phyloP scores from a whole-genome alignment of 2,113 vertebrate genomes.

The Strix uralensis region DNA sequence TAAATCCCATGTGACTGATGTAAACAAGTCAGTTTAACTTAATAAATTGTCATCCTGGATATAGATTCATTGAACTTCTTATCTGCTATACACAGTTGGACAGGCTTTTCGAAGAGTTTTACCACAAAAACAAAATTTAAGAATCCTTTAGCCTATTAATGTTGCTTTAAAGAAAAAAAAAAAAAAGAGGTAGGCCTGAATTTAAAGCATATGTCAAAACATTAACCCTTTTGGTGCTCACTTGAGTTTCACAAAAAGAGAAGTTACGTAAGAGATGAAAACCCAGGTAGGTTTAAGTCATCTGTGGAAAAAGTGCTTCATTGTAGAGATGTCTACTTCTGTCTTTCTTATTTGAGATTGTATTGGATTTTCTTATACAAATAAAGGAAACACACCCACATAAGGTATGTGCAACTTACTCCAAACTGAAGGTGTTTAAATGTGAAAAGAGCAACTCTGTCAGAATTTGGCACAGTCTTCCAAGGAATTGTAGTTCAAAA shows the following conservation, averaged over 20 bases:
- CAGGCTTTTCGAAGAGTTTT: neutral
- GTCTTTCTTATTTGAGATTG: neutral
- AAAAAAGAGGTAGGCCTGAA: neutral
- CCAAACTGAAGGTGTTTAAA: neutral
- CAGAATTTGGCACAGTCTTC: neutral
- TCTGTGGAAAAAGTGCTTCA: neutral
- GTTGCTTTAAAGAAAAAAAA: neutral
- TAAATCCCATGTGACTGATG: neutral
- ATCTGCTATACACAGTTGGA: neutral
- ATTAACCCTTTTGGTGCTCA: neutral
- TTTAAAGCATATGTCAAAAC: neutral
- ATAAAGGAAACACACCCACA: neutral
- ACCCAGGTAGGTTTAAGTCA: neutral
- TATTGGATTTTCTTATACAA: neutral
- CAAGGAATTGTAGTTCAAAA: neutral
- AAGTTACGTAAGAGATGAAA: neutral
- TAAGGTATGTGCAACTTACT: neutral
- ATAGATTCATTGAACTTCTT: neutral
- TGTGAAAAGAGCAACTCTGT: neutral
- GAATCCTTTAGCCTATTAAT: neutral
- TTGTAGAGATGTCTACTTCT: neutral
- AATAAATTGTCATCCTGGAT: neutral
- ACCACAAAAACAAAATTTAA: neutral
- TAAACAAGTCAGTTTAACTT: neutral
- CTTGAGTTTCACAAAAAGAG: neutral